Percentiles rank a stretch among this genome's conserved stretches.
Evolutionary conservation across 2,888 invertebrate genomes (phyloP).

Genomic region (Xylophagus ater): DNA sequence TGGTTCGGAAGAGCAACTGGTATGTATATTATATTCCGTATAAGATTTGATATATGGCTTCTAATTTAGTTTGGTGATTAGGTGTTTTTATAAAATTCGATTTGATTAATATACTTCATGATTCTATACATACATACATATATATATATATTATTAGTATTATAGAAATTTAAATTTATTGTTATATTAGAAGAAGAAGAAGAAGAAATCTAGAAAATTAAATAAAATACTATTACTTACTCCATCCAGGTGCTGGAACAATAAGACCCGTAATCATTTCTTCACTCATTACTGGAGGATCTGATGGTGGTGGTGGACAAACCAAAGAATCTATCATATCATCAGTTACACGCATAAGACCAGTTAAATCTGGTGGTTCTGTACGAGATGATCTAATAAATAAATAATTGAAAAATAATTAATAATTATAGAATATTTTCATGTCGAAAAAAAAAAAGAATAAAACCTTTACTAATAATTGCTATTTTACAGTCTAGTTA

Average conservation of each 20-base stretch:
- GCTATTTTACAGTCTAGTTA: background rate
- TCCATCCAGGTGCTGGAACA: slow-evolving; percentile 93
- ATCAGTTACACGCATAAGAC: slow-evolving; percentile 79
- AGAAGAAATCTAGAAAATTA: background rate
- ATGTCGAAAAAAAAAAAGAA: slow-evolving; percentile 13
- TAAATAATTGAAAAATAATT: slow-evolving; percentile 6
- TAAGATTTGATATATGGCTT: too few relatives aligned
- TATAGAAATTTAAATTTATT: too few relatives aligned
- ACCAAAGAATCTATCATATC: slow-evolving; percentile 91
- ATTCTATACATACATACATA: too few relatives aligned
- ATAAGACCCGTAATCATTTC: slow-evolving; percentile 94
- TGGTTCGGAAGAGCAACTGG: too few relatives aligned
- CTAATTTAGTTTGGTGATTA: too few relatives aligned
- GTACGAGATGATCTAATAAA: slow-evolving; percentile 60
- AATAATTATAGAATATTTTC: too few relatives aligned
- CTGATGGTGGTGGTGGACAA: slow-evolving; percentile 91
- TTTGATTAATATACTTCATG: too few relatives aligned
- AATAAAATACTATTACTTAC: slow-evolving; percentile 46
- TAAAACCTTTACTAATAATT: slow-evolving; percentile 1
- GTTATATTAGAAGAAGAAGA: slow-evolving; percentile 6
- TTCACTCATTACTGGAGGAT: slow-evolving; percentile 86
- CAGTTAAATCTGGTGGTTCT: slow-evolving; percentile 65
- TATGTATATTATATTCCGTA: too few relatives aligned
- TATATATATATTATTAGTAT: background rate
- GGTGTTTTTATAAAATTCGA: too few relatives aligned